A percentile compares a stretch with the other conserved stretches of the same genome.
Evolutionary conservation across 2,888 invertebrate genomes (phyloP).

Genomic region (Furcula furcula): DNA sequence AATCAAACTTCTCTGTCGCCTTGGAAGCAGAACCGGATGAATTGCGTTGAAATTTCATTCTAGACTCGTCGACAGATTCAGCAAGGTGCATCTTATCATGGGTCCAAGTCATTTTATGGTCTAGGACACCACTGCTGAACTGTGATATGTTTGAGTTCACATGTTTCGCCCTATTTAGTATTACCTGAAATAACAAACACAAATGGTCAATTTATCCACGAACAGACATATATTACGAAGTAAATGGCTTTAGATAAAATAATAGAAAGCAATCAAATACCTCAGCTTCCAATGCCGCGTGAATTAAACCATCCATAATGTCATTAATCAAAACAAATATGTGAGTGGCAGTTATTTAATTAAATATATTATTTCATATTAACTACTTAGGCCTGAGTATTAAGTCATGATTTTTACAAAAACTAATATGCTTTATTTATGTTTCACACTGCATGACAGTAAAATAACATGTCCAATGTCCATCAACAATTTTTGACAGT

Average conservation of each 20-base stretch:
- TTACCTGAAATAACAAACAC: slow-evolving; percentile 59
- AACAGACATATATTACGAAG: slow-evolving; percentile 18
- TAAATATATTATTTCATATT: slow-evolving; percentile 71
- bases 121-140: slow-evolving; percentile 73
- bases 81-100: slow-evolving; percentile 76
- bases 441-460: slow-evolving; percentile 80
- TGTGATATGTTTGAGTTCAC: slow-evolving; percentile 72
- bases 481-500: slow-evolving; percentile 74
- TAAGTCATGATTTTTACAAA: slow-evolving; percentile 79
- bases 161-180: slow-evolving; percentile 77
- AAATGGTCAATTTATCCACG: slow-evolving; percentile 14
- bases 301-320: slow-evolving; percentile 82
- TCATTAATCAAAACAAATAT: slow-evolving; percentile 75
- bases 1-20: slow-evolving; percentile 69
- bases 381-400: slow-evolving; percentile 68
- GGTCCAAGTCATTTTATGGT: slow-evolving; percentile 80
- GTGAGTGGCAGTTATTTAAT: slow-evolving; percentile 65
- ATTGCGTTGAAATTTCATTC: slow-evolving; percentile 73
- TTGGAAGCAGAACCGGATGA: slow-evolving; percentile 61
- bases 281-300: slow-evolving; percentile 82
- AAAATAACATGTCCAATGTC: slow-evolving; percentile 79
- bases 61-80: slow-evolving; percentile 74
- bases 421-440: slow-evolving; percentile 80
- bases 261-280: slow-evolving; percentile 63
- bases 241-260: slow-evolving; percentile 37